A percentile compares a stretch with the other conserved stretches of the same genome.
phyloP scores from a whole-genome alignment of 2,797 vertebrate species.

The Paramormyrops hopkinsi region DNA sequence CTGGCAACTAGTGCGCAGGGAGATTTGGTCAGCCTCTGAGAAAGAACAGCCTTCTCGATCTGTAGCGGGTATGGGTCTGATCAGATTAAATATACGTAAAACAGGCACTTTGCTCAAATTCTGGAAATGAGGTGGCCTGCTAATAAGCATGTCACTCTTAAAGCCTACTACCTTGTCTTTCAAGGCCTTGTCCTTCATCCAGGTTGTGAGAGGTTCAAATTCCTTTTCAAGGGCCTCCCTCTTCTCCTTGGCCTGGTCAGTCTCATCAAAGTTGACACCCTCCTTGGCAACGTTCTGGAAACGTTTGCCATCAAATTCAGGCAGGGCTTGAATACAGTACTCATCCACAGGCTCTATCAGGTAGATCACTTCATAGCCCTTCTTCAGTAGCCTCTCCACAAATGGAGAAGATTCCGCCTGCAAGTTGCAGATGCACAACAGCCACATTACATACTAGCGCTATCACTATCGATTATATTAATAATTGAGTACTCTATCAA shows the following conservation, averaged over 20 bases:
- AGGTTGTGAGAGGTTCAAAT: slow-evolving; percentile 85
- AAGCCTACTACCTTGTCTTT: slow-evolving; percentile 78
- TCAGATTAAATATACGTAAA: background rate
- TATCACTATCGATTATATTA: too few species aligned
- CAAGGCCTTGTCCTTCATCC: slow-evolving; percentile 94
- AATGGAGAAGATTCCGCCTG: slow-evolving; percentile 95
- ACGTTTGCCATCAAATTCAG: slow-evolving; percentile 92
- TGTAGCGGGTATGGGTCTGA: slow-evolving; percentile 41
- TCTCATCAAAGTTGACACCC: slow-evolving; percentile 92
- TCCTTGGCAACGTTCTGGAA: slow-evolving; percentile 98
- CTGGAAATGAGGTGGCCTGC: background rate
- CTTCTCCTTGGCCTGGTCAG: slow-evolving; percentile 86
- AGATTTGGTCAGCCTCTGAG: slow-evolving; percentile 87
- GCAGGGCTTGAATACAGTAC: slow-evolving; percentile 95
- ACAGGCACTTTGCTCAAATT: background rate
- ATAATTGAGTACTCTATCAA: too few species aligned
- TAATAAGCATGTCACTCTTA: background rate
- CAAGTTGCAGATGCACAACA: background rate
- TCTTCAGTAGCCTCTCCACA: slow-evolving; percentile 89
- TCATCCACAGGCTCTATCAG: slow-evolving; percentile 96
- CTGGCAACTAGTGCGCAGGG: slow-evolving; percentile 92
- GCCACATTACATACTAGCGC: background rate
- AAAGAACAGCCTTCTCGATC: slow-evolving; percentile 93
- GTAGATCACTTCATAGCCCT: slow-evolving; percentile 94
- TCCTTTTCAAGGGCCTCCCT: slow-evolving; percentile 86